phyloP scores from a whole-genome alignment of 2,888 invertebrate species.

The Acanthoscelides obtectus region DNA sequence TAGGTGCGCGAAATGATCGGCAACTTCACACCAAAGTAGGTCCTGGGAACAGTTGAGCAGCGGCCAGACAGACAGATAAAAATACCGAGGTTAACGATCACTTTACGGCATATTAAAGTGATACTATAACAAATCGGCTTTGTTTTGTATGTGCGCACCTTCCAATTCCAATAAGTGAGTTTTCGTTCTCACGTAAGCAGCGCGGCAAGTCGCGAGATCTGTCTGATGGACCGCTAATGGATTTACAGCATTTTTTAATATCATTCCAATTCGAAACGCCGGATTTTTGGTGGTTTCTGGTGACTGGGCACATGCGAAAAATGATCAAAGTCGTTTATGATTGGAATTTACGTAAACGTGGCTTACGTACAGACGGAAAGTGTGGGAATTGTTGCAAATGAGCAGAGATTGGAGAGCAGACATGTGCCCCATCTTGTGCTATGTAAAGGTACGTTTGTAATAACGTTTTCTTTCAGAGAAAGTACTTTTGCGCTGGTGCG shows the following conservation, averaged over 20 bases:
- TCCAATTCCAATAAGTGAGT: neutral
- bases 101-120: constrained; percentile 26
- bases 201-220: neutral
- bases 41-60: neutral
- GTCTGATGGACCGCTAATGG: neutral
- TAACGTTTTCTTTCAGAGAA: no score
- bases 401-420: no score
- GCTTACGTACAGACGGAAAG: neutral
- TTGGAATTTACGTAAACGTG: neutral
- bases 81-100: constrained; percentile 23
- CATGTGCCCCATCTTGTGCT: no score
- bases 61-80: constrained; percentile 4
- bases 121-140: constrained; percentile 23
- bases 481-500: no score
- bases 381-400: no score
- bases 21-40: no score
- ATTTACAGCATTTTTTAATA: neutral
- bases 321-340: neutral
- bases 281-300: neutral
- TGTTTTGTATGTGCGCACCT: constrained; percentile 7
- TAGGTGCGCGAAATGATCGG: no score
- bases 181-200: constrained; percentile 6
- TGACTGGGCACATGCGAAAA: neutral
- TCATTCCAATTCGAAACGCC: neutral
- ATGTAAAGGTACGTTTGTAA: no score